Percentiles rank a stretch among this genome's conserved stretches.
phyloP scores from a whole-genome alignment of 2,888 invertebrate genomes.

The Mythimna ferrago region DNA sequence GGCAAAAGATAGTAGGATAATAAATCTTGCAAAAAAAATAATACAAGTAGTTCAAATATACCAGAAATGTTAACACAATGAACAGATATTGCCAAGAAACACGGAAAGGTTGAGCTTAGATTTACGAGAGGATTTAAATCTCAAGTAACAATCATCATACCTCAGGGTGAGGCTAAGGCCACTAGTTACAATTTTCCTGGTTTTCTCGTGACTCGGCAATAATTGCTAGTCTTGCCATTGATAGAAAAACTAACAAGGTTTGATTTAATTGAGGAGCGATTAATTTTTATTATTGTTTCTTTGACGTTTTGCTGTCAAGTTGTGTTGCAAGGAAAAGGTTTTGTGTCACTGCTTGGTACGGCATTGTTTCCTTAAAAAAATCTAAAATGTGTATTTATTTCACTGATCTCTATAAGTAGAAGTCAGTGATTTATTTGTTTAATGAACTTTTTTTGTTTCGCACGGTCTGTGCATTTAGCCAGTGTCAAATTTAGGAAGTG shows the following conservation, averaged over 20 bases:
- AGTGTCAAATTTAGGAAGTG: no score
- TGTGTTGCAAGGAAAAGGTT: neutral
- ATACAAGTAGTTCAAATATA: no score
- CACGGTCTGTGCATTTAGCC: no score
- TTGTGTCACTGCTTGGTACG: no score
- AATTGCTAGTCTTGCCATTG: slow-evolving; percentile 2
- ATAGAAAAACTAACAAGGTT: slow-evolving; percentile 56
- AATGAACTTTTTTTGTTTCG: no score
- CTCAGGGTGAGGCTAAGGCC: slow-evolving; percentile 29
- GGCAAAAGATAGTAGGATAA: no score
- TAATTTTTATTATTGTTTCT: slow-evolving; percentile 40
- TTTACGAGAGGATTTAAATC: slow-evolving; percentile 8
- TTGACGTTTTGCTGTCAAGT: slow-evolving; percentile 29
- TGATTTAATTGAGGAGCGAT: slow-evolving; percentile 46
- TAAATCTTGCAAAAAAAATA: no score
- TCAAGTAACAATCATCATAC: slow-evolving; percentile 1
- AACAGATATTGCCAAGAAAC: neutral
- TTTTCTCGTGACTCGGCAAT: slow-evolving; percentile 33
- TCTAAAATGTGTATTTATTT: no score
- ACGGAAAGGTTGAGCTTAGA: neutral
- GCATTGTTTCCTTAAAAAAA: no score
- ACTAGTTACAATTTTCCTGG: slow-evolving; percentile 21
- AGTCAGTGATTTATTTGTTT: no score
- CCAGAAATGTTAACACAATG: neutral
- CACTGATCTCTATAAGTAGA: no score